Evolutionary conservation across 2,888 invertebrate species (phyloP), one percentile per base, ranked within the genome.

Genomic region (Geotrupes spiniger): DNA sequence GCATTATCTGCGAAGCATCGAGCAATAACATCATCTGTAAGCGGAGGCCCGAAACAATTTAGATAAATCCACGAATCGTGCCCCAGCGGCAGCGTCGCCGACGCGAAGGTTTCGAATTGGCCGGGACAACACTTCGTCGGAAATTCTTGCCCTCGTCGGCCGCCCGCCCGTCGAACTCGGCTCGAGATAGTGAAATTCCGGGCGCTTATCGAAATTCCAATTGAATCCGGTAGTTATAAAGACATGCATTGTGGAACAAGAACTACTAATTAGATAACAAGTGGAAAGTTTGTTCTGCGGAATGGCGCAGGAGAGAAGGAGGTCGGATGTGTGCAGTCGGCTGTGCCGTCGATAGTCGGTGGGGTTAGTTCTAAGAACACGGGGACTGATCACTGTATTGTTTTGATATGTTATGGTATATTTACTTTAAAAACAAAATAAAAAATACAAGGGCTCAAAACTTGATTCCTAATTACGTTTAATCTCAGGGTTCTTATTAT

Each of bases 241-340:
- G 68, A 69, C 68, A 67, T 68, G 65, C 59, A 61, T 59, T 65
- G 64, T 61, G 63, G 65, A 68, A 69, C 68, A 68, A 66, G 65
- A 66, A 64, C 65, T 64, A 59, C 65, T 70, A 68, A 69, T 68
- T 68, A 69, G 65, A 69, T 67, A 65, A 66, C 66, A 66, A 69
- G 64, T 64, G 61, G 61, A 63, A 64, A 63, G 65, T 66, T 63
- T 64, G 63, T 21, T 21, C 61, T 56, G 56, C 61, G 56, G 42
- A 41, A 41, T 41, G 52, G 44, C 36, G 49, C 25, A 27, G 17
- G 48, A 21, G 21, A 3, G 6, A 21, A 21, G 21, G 21, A 21
- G 21, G 21, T 21, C 21, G 4, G 6, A 21, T 4, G 21, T 21
- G 21, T 21, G 21, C 6, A 6, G 21, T 21, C 3, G 21, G 21